These are phyloP conservation scores for Abscondita cerata DNA, from an alignment of 2,888 invertebrate genomes.

Conservation along the genomic window DNA sequence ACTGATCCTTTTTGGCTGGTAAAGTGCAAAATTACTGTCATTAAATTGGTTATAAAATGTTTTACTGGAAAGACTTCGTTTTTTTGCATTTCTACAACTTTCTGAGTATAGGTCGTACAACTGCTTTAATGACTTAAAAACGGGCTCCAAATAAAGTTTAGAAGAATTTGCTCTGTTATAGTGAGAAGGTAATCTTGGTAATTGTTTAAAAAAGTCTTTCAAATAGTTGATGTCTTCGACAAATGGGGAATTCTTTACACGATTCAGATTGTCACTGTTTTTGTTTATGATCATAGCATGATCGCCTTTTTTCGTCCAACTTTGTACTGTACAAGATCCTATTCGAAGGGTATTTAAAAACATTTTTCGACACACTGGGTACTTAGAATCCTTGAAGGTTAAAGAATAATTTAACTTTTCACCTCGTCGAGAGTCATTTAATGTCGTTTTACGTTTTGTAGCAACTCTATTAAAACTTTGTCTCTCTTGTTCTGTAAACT, in stretches of 20 bases:
- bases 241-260: background rate
- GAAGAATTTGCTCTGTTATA: slow-evolving; percentile 5
- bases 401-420: background rate
- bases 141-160: slow-evolving; percentile 23
- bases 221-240: slow-evolving; percentile 2
- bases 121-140: slow-evolving; percentile 21
- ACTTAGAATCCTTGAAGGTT: too few species aligned
- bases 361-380: too few species aligned
- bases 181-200: slow-evolving; percentile 1
- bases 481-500: too few species aligned
- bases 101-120: slow-evolving; percentile 35
- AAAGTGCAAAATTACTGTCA: slow-evolving; percentile 38
- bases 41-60: slow-evolving; percentile 37
- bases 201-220: background rate
- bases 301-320: background rate
- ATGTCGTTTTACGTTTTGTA: background rate
- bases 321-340: background rate
- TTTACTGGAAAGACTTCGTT: slow-evolving; percentile 26
- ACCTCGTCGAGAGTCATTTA: background rate
- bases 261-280: slow-evolving; percentile 1
- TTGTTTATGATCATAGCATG: background rate
- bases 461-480: too few species aligned
- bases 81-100: slow-evolving; percentile 30
- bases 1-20: slow-evolving; percentile 41
- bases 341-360: background rate